Evolutionary conservation across 1,140 invertebrate genomes (phyloP).

Genomic region (Globodera ellingtonae): DNA sequence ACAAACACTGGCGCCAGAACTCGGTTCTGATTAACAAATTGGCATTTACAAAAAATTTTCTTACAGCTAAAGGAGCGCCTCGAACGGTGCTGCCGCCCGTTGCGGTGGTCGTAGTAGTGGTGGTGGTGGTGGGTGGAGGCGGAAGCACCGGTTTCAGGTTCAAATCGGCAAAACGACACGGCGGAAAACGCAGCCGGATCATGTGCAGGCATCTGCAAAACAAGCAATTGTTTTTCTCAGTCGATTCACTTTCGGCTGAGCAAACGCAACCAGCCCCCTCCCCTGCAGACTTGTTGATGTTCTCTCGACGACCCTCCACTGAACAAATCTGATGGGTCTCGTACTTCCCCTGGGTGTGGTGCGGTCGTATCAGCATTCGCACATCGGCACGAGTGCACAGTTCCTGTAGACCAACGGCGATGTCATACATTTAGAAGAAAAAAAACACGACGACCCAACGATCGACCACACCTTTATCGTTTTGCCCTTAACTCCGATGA

Average conservation of each 20-base stretch:
- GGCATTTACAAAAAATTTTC: too few species aligned
- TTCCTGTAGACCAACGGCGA: slow-evolving; percentile 49
- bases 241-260: background rate
- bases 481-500: slow-evolving; percentile 63
- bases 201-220: slow-evolving; percentile 56
- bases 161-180: slow-evolving; percentile 61
- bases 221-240: background rate
- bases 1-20: too few species aligned
- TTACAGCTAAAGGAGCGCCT: slow-evolving; percentile 14
- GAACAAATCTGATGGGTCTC: slow-evolving; percentile 65
- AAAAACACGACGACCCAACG: slow-evolving; percentile 5
- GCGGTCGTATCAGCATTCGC: slow-evolving; percentile 62
- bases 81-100: slow-evolving; percentile 9
- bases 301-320: slow-evolving; percentile 59
- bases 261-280: background rate
- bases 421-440: background rate
- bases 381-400: slow-evolving; percentile 60
- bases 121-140: slow-evolving; percentile 27
- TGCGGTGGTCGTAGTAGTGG: background rate
- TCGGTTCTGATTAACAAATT: too few species aligned
- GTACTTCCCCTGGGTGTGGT: slow-evolving; percentile 54
- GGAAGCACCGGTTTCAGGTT: slow-evolving; percentile 64
- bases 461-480: slow-evolving; percentile 54
- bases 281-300: slow-evolving; percentile 58
- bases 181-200: slow-evolving; percentile 60